Evolutionary conservation across 2,888 invertebrate genomes (phyloP), one percentile per base, ranked within the genome.

Genomic region (Plebejus melissa): DNA sequence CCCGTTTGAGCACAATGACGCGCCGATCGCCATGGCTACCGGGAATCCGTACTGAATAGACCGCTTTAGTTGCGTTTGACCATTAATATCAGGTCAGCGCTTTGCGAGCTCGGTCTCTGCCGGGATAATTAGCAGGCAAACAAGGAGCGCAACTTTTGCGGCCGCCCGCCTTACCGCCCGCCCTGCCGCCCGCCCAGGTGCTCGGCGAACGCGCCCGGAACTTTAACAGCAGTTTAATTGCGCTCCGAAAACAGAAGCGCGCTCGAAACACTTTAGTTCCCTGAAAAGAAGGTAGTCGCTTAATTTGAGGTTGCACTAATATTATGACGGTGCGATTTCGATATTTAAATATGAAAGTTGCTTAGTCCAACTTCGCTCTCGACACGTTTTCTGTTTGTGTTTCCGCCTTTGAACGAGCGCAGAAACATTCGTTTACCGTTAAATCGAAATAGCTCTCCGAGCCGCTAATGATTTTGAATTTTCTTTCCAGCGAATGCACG

Each of bases 151-250:
- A 92, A 93, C 88, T 93, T 92, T 88, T 83, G 85, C 88, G 83
- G 88, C 84, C 89, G 88, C 46, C 46, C 46, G 88, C 46, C 50
- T 13, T 50, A 13, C 46, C 50, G 54, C 54, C 54, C 50, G 13
- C 50, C 13, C 13, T 50, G 13, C 50, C 50, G 50, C 84, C 89
- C 88, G 84, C 88, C 90, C 91, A 92, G 93, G 93, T 92, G 89
- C 90, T 90, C 87, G 82, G 88, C 91, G 92, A 54, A 54, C 85
- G 87, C 89, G 89, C 91, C 91, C 91, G 91, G 91, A 92, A 93
- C 86, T 93, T 93, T 91, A 91, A 91, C 93, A 91, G 90, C 90
- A 90, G 91, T 93, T 93, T 92, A 91, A 93, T 93, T 92, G 91
- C 90, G 87, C 86, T 86, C 87, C 87, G 88, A 91, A 91, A 90